Evolutionary conservation across 2,113 vertebrate genomes (phyloP), one percentile per base, ranked within the genome.

Genomic region (Micronycteris hirsuta): DNA sequence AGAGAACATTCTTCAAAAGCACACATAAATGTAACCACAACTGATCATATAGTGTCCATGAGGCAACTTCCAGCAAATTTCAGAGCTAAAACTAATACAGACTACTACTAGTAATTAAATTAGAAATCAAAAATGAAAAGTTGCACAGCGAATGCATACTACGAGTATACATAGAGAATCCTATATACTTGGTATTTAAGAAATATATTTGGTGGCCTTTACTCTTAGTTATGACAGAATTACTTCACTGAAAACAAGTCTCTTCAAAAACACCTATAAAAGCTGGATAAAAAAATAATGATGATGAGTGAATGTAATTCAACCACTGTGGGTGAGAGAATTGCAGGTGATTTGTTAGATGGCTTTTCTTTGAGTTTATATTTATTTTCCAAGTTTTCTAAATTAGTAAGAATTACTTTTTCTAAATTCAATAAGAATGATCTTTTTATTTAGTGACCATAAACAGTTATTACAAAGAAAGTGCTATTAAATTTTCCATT

Each of bases 401-500:
- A 94, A 73, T 80, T 80, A 65, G 31, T 9, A 52, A 86, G 36
- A 85, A 74, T 81, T 63, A 78, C 16, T 67, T 96, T 93, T 68
- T n/a, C 4, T 41, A 47, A 80, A 68, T 54, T 90, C 54, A 87
- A 7, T 36, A n/a, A 36, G 31, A 81, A 80, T 87, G 38, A n/a
- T 12, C 45, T 71, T 96, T 91, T 92, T 31, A 83, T 28, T 93
- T 65, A 43, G n/a, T 9, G 26, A 76, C 31, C 7, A 71, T 45
- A 74, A 82, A 81, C 33, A 78, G 22, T 92, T 86, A 70, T 87
- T 71, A 89, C 16, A 58, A 96, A 84, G 70, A 91, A 81, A 76
- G 28, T 28, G 3, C 43, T 22, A 65, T 15, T 68, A 81, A n/a
- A 52, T 84, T 43, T 86, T 49, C 28, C 19, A 94, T 84, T 77